phyloP scores from a whole-genome alignment of 2,797 vertebrate genomes.

The Hypotaenidia okinawae region DNA sequence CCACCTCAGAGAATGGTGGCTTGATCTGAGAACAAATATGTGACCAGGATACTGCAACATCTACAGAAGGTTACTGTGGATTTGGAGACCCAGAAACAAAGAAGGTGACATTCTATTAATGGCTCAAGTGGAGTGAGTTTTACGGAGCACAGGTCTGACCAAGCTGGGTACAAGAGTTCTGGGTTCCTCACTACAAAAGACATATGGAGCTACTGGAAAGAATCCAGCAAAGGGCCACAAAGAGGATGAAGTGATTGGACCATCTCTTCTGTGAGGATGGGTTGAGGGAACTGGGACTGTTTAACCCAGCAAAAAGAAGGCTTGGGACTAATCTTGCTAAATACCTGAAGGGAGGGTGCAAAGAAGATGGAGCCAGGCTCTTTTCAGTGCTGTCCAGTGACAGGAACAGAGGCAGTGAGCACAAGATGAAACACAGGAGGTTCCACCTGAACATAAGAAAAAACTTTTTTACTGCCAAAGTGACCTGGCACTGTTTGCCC shows the following conservation, averaged over 20 bases:
- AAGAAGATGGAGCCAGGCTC: not conserved
- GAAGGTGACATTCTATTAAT: not conserved
- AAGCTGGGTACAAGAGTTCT: not conserved
- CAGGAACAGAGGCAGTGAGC: not conserved
- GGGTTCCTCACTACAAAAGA: not conserved
- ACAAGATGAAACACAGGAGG: not conserved
- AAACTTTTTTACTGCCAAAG: not conserved
- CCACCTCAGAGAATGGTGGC: not conserved
- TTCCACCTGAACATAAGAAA: not conserved
- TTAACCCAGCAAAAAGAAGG: not conserved
- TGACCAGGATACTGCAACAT: not conserved
- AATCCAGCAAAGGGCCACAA: not conserved
- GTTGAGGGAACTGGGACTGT: not conserved
- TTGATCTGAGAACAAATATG: not conserved
- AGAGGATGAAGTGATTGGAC: not conserved
- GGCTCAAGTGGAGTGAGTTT: not conserved
- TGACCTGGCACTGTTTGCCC: not conserved
- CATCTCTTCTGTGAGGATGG: not conserved
- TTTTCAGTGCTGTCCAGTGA: not conserved
- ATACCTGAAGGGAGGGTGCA: not conserved
- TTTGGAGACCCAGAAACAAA: not conserved
- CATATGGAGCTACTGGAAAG: not conserved
- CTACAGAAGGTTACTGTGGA: not conserved
- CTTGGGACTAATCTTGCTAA: not conserved
- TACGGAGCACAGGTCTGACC: rapidly evolving